A percentile compares a stretch with the other conserved stretches of the same genome.
phyloP scores from a whole-genome alignment of 2,113 vertebrate genomes.

The Poecile atricapillus region DNA sequence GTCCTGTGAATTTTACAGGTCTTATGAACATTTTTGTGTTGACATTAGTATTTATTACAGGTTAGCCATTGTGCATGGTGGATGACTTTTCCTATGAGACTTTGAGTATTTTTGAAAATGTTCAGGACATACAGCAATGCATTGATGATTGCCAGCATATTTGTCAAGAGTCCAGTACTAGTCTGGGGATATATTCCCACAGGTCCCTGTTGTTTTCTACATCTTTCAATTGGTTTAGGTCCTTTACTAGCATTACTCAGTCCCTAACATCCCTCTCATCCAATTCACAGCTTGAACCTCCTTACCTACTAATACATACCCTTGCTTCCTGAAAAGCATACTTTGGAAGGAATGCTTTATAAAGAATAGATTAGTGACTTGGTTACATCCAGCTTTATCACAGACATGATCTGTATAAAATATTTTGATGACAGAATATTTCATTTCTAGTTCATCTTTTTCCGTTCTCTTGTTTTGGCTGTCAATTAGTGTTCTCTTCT shows the following conservation, averaged over 20 bases:
- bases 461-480: neutral
- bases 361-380: neutral
- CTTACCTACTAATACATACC: neutral
- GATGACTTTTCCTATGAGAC: neutral
- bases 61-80: neutral
- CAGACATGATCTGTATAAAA: neutral
- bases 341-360: neutral
- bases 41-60: neutral
- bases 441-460: neutral
- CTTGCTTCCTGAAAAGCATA: slow-evolving; percentile 7
- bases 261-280: neutral
- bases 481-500: neutral
- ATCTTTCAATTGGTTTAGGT: slow-evolving; percentile 13
- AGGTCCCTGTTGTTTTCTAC: neutral
- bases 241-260: neutral
- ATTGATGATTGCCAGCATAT: neutral
- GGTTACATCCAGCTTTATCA: neutral
- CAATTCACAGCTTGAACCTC: slow-evolving; percentile 28
- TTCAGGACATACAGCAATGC: neutral
- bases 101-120: neutral
- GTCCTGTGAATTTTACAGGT: neutral
- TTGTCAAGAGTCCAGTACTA: neutral
- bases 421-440: slow-evolving; percentile 21
- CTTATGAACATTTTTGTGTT: neutral
- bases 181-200: neutral